These are phyloP conservation scores for Temnopleurus reevesii DNA, from an alignment of 53 echinoderm and acorn worm species.

Conservation along the genomic window DNA sequence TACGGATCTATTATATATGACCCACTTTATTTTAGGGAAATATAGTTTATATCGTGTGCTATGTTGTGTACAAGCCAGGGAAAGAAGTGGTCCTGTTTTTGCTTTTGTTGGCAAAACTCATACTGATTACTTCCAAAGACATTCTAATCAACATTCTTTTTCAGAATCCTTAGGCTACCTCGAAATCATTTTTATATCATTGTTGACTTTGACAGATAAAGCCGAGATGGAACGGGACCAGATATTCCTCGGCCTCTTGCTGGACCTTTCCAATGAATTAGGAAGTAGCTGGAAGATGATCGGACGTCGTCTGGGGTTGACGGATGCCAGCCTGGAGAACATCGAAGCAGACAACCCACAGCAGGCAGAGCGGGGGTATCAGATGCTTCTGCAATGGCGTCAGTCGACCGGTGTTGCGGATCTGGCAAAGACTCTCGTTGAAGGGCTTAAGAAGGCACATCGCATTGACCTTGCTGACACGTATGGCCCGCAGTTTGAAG, in stretches of 20 bases:
- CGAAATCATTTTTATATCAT: too few relatives aligned
- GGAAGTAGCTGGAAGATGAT: slow-evolving; percentile 20
- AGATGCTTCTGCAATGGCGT: slow-evolving; percentile 60
- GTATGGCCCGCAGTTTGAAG: background rate
- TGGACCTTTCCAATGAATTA: background rate
- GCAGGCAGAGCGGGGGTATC: slow-evolving; percentile 46
- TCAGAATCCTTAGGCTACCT: too few relatives aligned
- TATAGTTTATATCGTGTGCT: too few relatives aligned
- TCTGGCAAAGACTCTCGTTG: background rate
- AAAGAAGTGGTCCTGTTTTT: too few relatives aligned
- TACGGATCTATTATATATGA: too few relatives aligned
- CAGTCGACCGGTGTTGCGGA: background rate
- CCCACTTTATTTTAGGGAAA: too few relatives aligned
- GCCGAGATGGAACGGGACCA: background rate
- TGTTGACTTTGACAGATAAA: too few relatives aligned
- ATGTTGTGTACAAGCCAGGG: too few relatives aligned
- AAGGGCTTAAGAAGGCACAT: slow-evolving; percentile 11
- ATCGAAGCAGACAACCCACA: slow-evolving; percentile 14
- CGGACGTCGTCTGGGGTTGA: slow-evolving; percentile 34
- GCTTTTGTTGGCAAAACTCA: too few relatives aligned
- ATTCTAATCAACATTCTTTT: too few relatives aligned
- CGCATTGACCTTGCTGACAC: slow-evolving; percentile 19
- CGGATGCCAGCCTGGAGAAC: slow-evolving; percentile 45
- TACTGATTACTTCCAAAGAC: too few relatives aligned
- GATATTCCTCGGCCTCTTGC: background rate